Conservation (phyloP, 2,888 invertebrate genomes). For the Erebia epiphron region DNA sequence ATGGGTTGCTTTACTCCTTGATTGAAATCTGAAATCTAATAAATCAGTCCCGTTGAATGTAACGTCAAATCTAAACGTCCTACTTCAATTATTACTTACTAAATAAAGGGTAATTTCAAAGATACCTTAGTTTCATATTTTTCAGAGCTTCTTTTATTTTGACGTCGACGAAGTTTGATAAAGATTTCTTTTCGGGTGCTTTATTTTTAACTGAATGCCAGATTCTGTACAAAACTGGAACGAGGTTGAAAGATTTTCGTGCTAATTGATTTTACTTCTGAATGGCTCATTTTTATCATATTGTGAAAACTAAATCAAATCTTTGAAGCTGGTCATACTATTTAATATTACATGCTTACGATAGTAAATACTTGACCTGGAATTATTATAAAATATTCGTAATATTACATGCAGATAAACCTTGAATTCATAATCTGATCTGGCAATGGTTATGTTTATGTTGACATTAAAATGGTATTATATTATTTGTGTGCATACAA, state of each 20-base stretch:
- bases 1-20: no score
- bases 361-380: slow-evolving; percentile 22
- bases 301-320: neutral
- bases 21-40: no score
- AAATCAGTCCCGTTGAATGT: no score
- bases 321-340: neutral
- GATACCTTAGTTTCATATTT: no score
- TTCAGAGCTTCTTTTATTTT: neutral
- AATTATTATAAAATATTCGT: slow-evolving; percentile 15
- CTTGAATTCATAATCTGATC: slow-evolving; percentile 26
- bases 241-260: slow-evolving; percentile 51
- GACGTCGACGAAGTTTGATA: neutral
- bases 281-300: neutral
- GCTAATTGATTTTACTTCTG: slow-evolving; percentile 15
- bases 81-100: no score
- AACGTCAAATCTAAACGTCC: no score
- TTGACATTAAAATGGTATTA: slow-evolving; percentile 10
- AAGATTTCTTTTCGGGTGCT: slow-evolving; percentile 29
- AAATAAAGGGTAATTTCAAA: no score
- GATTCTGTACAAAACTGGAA: slow-evolving; percentile 54
- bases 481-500: neutral
- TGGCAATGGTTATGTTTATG: slow-evolving; percentile 14
- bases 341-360: neutral
- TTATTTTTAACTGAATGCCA: slow-evolving; percentile 55
- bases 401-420: slow-evolving; percentile 10